Percentiles rank a stretch among this genome's conserved stretches.
Conservation (phyloP, 2,113 vertebrate species). For the Thalassarche chlororhynchos region DNA sequence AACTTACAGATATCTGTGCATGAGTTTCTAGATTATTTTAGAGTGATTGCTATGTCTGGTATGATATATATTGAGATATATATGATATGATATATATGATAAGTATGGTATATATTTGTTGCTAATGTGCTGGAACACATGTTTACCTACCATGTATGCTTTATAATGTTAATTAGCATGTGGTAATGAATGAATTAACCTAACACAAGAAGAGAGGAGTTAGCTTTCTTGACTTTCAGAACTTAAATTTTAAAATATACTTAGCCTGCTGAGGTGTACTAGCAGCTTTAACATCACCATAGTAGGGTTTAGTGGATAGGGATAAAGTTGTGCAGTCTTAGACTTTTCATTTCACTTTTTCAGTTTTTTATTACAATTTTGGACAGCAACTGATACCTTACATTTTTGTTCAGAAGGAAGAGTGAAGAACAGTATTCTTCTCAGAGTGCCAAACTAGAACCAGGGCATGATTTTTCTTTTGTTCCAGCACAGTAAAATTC, state of each 20-base stretch:
- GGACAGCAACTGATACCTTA: not conserved
- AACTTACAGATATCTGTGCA: not conserved
- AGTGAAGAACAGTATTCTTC: not conserved
- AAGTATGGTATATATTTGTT: not conserved
- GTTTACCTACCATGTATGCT: not conserved
- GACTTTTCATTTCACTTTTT: not conserved
- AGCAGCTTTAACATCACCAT: not conserved
- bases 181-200: not conserved
- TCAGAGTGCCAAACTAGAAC: not conserved
- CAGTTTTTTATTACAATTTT: not conserved
- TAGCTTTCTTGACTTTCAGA: not conserved
- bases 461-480: not conserved
- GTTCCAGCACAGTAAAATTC: not conserved
- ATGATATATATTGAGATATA: not conserved
- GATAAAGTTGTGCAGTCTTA: not conserved
- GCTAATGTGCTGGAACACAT: not conserved
- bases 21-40: not conserved
- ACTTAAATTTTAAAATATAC: not conserved
- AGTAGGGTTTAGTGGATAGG: not conserved
- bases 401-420: not conserved
- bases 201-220: not conserved
- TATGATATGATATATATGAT: not conserved
- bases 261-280: not conserved
- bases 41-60: not conserved
- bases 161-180: not conserved